Base-by-base conservation (phyloP, 2,113 vertebrate genomes). In the Datnioides undecimradiatus region DNA sequence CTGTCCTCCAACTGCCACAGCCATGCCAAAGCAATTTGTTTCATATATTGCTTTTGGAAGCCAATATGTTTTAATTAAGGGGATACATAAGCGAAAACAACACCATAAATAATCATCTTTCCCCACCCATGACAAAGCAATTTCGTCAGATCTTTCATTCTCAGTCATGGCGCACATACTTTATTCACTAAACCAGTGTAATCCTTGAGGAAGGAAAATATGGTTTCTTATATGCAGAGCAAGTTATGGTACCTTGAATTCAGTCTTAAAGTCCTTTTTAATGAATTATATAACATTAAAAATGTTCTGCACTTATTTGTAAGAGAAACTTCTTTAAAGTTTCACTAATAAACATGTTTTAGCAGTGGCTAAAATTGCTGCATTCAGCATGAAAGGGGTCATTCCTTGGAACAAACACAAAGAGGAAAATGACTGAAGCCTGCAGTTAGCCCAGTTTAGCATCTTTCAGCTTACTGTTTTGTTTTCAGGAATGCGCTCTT, bases 1-100 rank as follows among this genome's bases (percentile, higher is more conserved):
- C 85, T 83, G 78, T 89, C 87, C 79, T 84, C 88, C 80, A 84
- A 85, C 87, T 89, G 85, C 89, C 87, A 81, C 76, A 48, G 79
- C 76, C 88, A 93, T 88, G 86, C 89, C 92, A 93, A 93, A 92
- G 83, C 90, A 91, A 93, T 94, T 93, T 94, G 94, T 93, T 91
- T 92, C 76, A 88, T 85, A 90, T 87, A 89, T 92, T 92, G 89
- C 90, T 89, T 91, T 93, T 93, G 91, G 90, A 93, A 88, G 85
- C 86, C 86, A 82, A 92, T 91, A 85, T 88, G 89, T 91, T 94
- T 93, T 93, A 94, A 95, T 94, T 92, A 93, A 92, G 83, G 78
- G 73, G 92, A 91, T 92, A 90, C 91, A 85, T 88, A 91, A 88
- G 84, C 82, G 90, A 91, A 91, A 94, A 94, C 90, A 92, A 93